These are phyloP conservation scores for Lagodon rhomboides DNA, from an alignment of 2,797 vertebrate species.

Conservation along the genomic window DNA sequence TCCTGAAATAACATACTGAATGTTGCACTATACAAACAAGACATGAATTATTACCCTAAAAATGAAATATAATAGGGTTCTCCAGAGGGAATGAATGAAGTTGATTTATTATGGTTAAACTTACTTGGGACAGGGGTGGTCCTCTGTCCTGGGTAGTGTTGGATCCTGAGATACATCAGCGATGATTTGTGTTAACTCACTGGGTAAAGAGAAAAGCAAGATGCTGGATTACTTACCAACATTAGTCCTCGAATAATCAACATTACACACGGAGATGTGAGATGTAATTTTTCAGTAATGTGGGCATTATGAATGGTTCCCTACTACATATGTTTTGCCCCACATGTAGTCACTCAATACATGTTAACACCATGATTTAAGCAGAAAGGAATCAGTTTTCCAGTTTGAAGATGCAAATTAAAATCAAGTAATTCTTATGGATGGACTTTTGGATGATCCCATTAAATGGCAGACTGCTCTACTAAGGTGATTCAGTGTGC, in stretches of 20 bases:
- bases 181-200: conserved; percentile 96
- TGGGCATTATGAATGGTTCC: fast-evolving
- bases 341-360: background rate
- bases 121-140: conserved; percentile 96
- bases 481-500: background rate
- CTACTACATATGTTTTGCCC: background rate
- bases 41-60: background rate
- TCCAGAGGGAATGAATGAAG: background rate
- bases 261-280: background rate
- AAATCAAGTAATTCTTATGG: background rate
- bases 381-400: background rate
- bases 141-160: conserved; percentile 93
- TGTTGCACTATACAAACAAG: background rate
- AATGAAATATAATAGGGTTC: background rate
- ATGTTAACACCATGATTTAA: background rate
- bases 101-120: conserved; percentile 33
- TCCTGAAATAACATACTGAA: background rate
- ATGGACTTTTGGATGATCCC: background rate
- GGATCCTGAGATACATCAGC: conserved; percentile 96
- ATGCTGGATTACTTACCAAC: background rate
- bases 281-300: background rate
- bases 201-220: conserved; percentile 61
- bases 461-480: background rate
- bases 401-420: background rate
- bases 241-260: background rate